Percentiles rank a stretch among this genome's conserved stretches.
Conservation (phyloP, 1,140 invertebrate genomes). For the Drosophila pallidifrons region DNA sequence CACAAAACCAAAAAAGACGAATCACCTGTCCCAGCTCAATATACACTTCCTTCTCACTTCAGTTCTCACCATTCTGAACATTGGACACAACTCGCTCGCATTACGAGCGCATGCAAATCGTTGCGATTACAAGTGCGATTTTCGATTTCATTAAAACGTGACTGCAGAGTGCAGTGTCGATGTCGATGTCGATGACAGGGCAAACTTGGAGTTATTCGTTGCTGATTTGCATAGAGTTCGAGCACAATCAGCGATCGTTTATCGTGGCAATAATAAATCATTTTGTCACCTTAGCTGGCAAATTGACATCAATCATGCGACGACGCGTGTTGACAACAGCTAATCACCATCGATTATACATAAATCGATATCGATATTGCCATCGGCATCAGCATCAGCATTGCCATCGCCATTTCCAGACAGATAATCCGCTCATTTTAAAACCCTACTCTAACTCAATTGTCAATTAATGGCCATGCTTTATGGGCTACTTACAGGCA, state of each 20-base stretch:
- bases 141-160: slow-evolving; percentile 77
- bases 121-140: slow-evolving; percentile 66
- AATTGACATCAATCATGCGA: slow-evolving; percentile 76
- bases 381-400: slow-evolving; percentile 36
- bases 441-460: slow-evolving; percentile 23
- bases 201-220: slow-evolving; percentile 20
- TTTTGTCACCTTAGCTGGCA: slow-evolving; percentile 73
- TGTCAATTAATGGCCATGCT: slow-evolving; percentile 7
- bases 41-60: not conserved
- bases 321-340: slow-evolving; percentile 49
- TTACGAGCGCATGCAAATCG: slow-evolving; percentile 71
- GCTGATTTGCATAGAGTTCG: slow-evolving; percentile 71
- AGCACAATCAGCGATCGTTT: slow-evolving; percentile 53
- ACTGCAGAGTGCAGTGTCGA: slow-evolving; percentile 43
- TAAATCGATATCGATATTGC: slow-evolving; percentile 34
- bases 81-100: slow-evolving; percentile 24
- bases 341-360: slow-evolving; percentile 47
- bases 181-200: slow-evolving; percentile 27
- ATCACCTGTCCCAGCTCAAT: slow-evolving; percentile 65
- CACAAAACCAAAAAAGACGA: slow-evolving; percentile 49
- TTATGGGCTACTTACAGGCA: slow-evolving; percentile 1
- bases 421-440: slow-evolving; percentile 20
- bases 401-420: not conserved
- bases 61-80: not conserved
- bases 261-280: slow-evolving; percentile 71